phyloP scores from a whole-genome alignment of 2,113 vertebrate genomes.

The Pseudolaguvia tuberculata region DNA sequence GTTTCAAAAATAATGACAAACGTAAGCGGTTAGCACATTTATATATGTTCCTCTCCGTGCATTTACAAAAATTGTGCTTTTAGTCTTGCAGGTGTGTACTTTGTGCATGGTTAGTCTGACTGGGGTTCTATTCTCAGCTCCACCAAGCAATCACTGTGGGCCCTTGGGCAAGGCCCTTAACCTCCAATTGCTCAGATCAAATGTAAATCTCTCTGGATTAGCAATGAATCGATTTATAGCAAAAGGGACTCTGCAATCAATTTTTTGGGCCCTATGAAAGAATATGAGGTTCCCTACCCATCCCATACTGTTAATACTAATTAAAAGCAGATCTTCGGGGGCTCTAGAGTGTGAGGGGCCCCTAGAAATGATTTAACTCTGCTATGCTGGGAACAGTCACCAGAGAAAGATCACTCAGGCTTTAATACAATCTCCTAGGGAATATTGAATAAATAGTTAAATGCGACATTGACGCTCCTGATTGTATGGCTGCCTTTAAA shows the following conservation, averaged over 20 bases:
- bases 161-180: no score
- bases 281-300: no score
- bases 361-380: no score
- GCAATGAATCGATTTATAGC: background rate
- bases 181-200: no score
- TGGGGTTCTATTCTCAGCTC: no score
- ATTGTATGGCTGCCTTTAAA: slow-evolving; percentile 42
- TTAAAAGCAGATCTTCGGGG: no score
- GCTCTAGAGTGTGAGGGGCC: no score
- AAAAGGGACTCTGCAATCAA: no score
- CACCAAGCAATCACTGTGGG: no score
- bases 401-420: background rate
- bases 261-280: no score
- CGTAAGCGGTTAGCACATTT: slow-evolving; percentile 46
- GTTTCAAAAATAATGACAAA: slow-evolving; percentile 53
- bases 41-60: slow-evolving; percentile 15
- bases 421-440: background rate
- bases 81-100: slow-evolving; percentile 24
- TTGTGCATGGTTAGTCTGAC: slow-evolving; percentile 21
- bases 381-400: background rate
- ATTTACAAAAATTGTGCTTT: slow-evolving; percentile 15
- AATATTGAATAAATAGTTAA: background rate
- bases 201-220: no score
- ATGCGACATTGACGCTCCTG: background rate
- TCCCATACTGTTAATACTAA: no score